Conservation (phyloP, 2,797 vertebrate species). For the Anabacerthia variegaticeps region DNA sequence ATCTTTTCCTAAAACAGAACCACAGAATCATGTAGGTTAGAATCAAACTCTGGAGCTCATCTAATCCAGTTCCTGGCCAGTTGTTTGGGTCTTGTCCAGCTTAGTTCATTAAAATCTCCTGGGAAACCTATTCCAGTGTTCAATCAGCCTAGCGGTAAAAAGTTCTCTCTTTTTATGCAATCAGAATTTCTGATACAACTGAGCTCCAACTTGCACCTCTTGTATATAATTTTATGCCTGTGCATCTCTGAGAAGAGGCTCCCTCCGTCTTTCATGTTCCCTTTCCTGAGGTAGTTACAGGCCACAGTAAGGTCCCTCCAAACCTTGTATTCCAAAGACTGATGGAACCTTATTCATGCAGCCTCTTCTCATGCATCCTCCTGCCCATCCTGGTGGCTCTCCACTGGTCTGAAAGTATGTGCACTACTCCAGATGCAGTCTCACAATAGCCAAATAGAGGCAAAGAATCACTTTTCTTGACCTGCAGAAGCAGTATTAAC, state of each 20-base stretch:
- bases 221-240: neutral
- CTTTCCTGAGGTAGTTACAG: neutral
- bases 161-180: neutral
- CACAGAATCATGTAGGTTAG: neutral
- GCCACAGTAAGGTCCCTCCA: accelerated
- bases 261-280: neutral
- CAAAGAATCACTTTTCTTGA: neutral
- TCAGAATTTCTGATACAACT: neutral
- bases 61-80: neutral
- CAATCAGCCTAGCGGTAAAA: neutral
- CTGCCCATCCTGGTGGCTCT: neutral
- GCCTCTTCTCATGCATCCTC: neutral
- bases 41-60: neutral
- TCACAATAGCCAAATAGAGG: neutral
- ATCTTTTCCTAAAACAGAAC: neutral
- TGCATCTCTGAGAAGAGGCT: neutral
- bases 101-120: neutral
- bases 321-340: neutral
- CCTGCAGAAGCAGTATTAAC: neutral
- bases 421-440: neutral
- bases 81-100: neutral
- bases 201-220: neutral
- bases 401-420: neutral
- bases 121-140: neutral
- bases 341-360: neutral